Evolutionary conservation across 92 coral and sea anemone species (phyloP).

Genomic region (Desmophyllum pertusum): DNA sequence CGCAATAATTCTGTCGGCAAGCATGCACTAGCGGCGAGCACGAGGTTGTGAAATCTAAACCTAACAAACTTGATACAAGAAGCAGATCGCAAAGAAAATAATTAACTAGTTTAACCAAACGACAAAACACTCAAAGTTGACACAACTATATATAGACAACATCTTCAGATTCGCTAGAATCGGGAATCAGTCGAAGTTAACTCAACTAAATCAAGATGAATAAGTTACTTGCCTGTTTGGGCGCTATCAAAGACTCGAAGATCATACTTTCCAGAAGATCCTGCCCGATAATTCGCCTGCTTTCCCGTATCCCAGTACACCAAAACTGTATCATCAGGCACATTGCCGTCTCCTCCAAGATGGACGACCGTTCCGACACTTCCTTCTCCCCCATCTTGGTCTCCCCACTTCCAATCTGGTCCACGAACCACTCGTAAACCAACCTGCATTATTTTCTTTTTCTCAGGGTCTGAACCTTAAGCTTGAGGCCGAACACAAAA

Average conservation of each 20-base stretch:
- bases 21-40: no score
- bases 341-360: constrained; percentile 39
- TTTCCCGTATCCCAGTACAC: constrained; percentile 79
- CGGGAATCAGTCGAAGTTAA: no score
- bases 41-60: no score
- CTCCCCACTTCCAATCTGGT: constrained; percentile 85
- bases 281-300: constrained; percentile 72
- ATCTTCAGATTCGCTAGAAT: neutral
- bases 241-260: constrained; percentile 73
- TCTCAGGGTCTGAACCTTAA: neutral
- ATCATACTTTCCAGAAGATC: constrained; percentile 65
- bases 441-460: constrained; percentile 28
- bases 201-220: neutral
- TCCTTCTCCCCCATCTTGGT: constrained; percentile 87
- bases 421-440: constrained; percentile 87
- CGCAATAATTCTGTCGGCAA: no score
- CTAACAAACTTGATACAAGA: no score
- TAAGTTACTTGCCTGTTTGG: constrained; percentile 59
- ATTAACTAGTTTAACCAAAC: no score
- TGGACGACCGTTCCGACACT: constrained; percentile 78
- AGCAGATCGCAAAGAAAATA: no score
- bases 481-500: neutral
- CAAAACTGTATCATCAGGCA: constrained; percentile 56
- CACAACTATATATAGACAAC: neutral
- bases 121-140: no score